Conservation (phyloP, 1,140 invertebrate species). For the Cydia amplana region DNA sequence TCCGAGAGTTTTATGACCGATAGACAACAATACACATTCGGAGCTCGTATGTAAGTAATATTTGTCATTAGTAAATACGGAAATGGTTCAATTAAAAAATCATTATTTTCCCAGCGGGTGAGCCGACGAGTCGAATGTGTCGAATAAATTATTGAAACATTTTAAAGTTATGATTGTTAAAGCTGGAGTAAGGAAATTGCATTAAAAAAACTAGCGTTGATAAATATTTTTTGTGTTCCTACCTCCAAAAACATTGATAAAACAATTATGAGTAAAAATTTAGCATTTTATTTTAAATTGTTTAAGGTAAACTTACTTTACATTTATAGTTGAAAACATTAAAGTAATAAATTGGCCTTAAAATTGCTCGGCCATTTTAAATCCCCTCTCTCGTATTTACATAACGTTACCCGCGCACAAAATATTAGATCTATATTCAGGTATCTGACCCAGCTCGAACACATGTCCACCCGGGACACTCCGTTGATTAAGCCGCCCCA, state of each 20-base stretch:
- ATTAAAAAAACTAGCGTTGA: too few relatives aligned
- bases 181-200: too few relatives aligned
- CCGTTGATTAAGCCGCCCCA: constrained; percentile 72
- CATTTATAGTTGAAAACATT: too few relatives aligned
- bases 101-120: constrained; percentile 26
- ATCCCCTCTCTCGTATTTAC: neutral
- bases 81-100: constrained; percentile 26
- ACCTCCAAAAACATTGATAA: too few relatives aligned
- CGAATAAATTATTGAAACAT: neutral
- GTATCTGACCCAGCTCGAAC: constrained; percentile 11
- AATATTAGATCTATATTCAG: constrained; percentile 13
- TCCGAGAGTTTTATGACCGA: constrained; percentile 47
- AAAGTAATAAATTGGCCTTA: too few relatives aligned
- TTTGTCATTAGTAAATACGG: constrained; percentile 32
- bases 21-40: constrained; percentile 35
- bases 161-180: neutral
- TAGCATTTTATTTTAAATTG: too few relatives aligned
- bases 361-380: neutral
- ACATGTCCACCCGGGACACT: constrained; percentile 22
- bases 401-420: neutral
- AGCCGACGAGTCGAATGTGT: neutral
- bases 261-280: too few relatives aligned
- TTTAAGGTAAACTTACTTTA: too few relatives aligned
- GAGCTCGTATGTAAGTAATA: constrained; percentile 8
- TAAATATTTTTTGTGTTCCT: too few relatives aligned